These are phyloP conservation scores for Coenonympha arcania DNA, from an alignment of 2,888 invertebrate genomes.

Conservation along the genomic window DNA sequence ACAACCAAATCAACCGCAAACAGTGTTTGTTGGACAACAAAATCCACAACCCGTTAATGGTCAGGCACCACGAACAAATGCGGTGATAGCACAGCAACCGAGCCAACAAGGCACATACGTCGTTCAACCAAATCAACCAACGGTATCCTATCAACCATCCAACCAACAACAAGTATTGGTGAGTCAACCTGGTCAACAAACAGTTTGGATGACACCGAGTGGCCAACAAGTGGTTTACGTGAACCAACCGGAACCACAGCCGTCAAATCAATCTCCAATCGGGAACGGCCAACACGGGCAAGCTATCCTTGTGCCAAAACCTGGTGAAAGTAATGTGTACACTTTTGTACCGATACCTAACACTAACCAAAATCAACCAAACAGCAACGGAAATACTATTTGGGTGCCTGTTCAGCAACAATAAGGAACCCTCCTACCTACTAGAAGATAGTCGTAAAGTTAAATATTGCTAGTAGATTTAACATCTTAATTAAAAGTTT, in stretches of 20 bases:
- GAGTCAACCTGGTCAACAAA: constrained; percentile 16
- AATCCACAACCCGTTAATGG: constrained; percentile 24
- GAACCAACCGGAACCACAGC: too few relatives aligned
- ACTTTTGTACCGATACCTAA: constrained; percentile 37
- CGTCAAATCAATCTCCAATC: too few relatives aligned
- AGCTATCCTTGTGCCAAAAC: constrained; percentile 9
- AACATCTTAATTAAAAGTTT: too few relatives aligned
- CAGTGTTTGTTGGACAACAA: constrained; percentile 20
- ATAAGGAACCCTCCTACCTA: neutral
- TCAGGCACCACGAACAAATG: constrained; percentile 18
- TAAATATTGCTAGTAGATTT: too few relatives aligned
- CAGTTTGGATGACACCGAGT: constrained; percentile 7
- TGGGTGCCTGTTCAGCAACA: constrained; percentile 33
- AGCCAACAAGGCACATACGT: neutral
- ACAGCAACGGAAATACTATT: constrained; percentile 23
- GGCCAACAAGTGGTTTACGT: constrained; percentile 19
- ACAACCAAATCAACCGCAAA: constrained; percentile 3
- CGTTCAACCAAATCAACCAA: constrained; percentile 14
- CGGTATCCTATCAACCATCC: constrained; percentile 13
- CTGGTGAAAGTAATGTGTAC: constrained; percentile 27
- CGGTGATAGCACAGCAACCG: too few relatives aligned
- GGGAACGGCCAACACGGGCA: neutral
- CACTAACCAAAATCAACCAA: constrained; percentile 16
- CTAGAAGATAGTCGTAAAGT: too few relatives aligned
- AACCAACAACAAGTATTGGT: constrained; percentile 18